Evolutionary conservation across 2,113 vertebrate genomes (phyloP).

Genomic region (Melanotaenia duboulayi): DNA sequence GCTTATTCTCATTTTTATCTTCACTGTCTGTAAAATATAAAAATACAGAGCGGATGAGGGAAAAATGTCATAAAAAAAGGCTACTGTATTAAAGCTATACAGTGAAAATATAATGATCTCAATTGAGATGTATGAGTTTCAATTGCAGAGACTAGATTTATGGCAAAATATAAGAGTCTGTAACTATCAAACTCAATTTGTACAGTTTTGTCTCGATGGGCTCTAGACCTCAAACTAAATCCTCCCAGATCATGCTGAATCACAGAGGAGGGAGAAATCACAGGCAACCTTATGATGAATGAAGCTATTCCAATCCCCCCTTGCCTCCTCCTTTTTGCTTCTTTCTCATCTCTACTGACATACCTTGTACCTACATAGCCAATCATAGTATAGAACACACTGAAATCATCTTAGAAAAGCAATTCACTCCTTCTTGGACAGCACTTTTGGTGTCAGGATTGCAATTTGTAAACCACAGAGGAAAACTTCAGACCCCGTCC

Average conservation of each 20-base stretch:
- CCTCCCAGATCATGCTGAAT: constrained; percentile 75
- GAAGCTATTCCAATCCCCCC: constrained; percentile 72
- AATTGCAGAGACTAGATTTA: constrained; percentile 50
- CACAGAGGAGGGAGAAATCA: constrained; percentile 68
- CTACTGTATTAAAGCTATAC: constrained; percentile 17
- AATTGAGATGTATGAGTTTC: constrained; percentile 45
- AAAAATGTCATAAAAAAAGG: constrained; percentile 12
- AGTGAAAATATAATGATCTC: constrained; percentile 28
- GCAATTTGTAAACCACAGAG: constrained; percentile 66
- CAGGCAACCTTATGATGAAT: constrained; percentile 76
- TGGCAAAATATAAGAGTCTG: constrained; percentile 52
- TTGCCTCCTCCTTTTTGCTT: constrained; percentile 53
- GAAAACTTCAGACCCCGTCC: constrained; percentile 33
- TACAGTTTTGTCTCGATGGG: constrained; percentile 71
- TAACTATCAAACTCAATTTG: constrained; percentile 74
- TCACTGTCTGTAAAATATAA: constrained; percentile 11
- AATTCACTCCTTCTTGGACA: constrained; percentile 50
- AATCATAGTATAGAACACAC: constrained; percentile 57
- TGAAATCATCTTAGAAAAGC: constrained; percentile 58
- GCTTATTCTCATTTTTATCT: constrained; percentile 31
- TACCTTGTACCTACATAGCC: constrained; percentile 58
- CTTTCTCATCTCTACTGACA: constrained; percentile 63
- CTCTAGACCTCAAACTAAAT: constrained; percentile 69
- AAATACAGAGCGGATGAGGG: neutral
- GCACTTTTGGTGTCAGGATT: constrained; percentile 49